phyloP scores from a whole-genome alignment of 2,797 vertebrate species.

The Microcaecilia unicolor region DNA sequence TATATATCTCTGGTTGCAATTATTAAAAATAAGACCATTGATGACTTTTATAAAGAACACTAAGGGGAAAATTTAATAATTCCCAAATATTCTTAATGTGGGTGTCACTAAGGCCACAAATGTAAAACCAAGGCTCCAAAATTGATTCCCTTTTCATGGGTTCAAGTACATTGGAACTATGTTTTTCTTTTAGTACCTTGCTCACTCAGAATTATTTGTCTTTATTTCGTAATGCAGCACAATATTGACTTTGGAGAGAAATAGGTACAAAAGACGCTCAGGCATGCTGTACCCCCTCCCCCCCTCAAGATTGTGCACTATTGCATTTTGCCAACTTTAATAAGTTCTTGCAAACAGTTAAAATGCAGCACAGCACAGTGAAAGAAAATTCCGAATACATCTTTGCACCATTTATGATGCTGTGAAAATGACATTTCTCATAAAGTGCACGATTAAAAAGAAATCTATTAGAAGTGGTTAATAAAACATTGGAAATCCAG shows the following conservation, averaged over 20 bases:
- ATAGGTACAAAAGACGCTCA: slow-evolving; percentile 26
- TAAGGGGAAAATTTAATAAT: no score
- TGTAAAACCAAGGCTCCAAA: no score
- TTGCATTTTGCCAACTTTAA: slow-evolving; percentile 38
- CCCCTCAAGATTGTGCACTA: no score
- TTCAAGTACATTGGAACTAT: no score
- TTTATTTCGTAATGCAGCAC: slow-evolving; percentile 24
- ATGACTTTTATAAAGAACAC: no score
- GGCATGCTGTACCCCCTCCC: slow-evolving; percentile 38
- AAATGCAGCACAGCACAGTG: slow-evolving; percentile 24
- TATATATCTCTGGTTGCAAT: no score
- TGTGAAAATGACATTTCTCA: slow-evolving; percentile 43
- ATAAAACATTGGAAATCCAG: slow-evolving; percentile 53
- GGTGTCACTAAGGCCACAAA: no score
- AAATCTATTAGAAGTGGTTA: slow-evolving; percentile 52
- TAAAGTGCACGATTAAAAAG: slow-evolving; percentile 49
- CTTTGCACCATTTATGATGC: slow-evolving; percentile 18
- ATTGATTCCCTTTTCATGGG: no score
- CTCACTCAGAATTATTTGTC: slow-evolving; percentile 31
- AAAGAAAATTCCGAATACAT: slow-evolving; percentile 22
- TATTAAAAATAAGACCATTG: no score
- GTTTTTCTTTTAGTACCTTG: no score
- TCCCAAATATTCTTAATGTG: no score
- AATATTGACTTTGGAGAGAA: slow-evolving; percentile 24
- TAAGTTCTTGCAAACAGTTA: slow-evolving; percentile 43